Conservation (phyloP, 2,113 vertebrate species). For the Dunckerocampus dactyliophorus region DNA sequence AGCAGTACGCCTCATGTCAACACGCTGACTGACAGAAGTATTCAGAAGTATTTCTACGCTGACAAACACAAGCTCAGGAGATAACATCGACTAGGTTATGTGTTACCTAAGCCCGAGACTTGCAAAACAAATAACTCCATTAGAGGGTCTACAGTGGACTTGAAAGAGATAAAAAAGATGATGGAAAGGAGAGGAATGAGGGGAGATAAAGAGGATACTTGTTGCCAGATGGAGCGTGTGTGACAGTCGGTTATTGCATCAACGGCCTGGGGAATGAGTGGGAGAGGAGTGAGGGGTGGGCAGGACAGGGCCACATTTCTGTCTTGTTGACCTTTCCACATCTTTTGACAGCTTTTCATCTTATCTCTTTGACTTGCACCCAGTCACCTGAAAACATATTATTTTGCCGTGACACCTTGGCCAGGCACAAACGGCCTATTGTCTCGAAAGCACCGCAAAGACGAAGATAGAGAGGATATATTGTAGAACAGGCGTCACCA, state of each 20-base stretch:
- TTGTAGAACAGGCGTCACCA: too few species aligned
- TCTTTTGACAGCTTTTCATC: constrained; percentile 13
- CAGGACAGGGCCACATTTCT: constrained; percentile 18
- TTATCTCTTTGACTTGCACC: neutral
- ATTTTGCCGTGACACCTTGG: neutral
- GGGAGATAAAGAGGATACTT: constrained; percentile 34
- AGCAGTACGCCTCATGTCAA: constrained; percentile 14
- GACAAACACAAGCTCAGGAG: neutral
- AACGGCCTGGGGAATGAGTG: constrained; percentile 20
- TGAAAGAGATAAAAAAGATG: constrained; percentile 31
- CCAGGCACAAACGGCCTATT: neutral
- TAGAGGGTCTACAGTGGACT: constrained; percentile 14
- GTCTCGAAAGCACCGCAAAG: neutral
- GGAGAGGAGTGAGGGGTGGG: constrained; percentile 29
- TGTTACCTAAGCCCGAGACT: constrained; percentile 5
- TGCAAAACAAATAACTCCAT: constrained; percentile 25
- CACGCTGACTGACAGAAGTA: neutral
- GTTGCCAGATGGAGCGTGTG: constrained; percentile 28
- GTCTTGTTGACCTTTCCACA: constrained; percentile 11
- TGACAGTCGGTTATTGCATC: constrained; percentile 42
- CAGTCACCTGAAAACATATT: neutral
- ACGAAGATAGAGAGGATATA: too few species aligned
- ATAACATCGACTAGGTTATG: constrained; percentile 6
- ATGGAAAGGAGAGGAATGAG: constrained; percentile 24
- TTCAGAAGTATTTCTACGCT: neutral